These are phyloP conservation scores for Scaptomyza parva DNA, from an alignment of 2,888 invertebrate species.

Conservation along the genomic window DNA sequence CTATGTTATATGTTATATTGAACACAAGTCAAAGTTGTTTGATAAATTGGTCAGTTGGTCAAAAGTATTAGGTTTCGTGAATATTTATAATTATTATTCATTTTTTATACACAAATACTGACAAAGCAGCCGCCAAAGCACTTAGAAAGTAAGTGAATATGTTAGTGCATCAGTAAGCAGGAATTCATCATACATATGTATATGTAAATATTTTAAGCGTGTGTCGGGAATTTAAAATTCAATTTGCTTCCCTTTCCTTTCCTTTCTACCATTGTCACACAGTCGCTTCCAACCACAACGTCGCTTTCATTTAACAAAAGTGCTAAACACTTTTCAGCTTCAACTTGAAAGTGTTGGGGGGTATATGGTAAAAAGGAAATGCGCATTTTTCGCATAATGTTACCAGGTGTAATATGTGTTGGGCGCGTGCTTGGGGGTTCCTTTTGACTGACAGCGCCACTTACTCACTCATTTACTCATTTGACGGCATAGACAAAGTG, in stretches of 20 bases:
- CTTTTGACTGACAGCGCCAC: constrained; percentile 54
- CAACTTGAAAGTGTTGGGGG: neutral
- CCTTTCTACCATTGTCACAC: neutral
- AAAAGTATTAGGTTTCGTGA: constrained; percentile 52
- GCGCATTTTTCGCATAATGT: constrained; percentile 44
- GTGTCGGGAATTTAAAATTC: constrained; percentile 43
- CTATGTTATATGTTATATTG: neutral
- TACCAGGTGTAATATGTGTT: constrained; percentile 37
- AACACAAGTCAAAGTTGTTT: constrained; percentile 20
- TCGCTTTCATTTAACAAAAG: constrained; percentile 66
- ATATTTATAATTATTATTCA: constrained; percentile 7
- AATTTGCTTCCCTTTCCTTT: constrained; percentile 13
- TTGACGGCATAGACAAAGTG: constrained; percentile 54
- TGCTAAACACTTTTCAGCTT: constrained; percentile 47
- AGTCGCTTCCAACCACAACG: constrained; percentile 21
- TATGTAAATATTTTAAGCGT: constrained; percentile 29
- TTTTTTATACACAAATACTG: constrained; percentile 42
- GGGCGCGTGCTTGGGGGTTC: constrained; percentile 31
- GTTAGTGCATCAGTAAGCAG: neutral
- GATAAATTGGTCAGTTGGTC: constrained; percentile 64
- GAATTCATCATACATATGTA: too few relatives aligned
- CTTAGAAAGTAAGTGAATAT: neutral
- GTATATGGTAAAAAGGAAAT: constrained; percentile 24
- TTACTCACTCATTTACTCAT: constrained; percentile 48
- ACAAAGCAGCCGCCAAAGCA: constrained; percentile 31